These are phyloP conservation scores for Malacoraja senta DNA, from an alignment of 2,797 vertebrate species.

Conservation along the genomic window DNA sequence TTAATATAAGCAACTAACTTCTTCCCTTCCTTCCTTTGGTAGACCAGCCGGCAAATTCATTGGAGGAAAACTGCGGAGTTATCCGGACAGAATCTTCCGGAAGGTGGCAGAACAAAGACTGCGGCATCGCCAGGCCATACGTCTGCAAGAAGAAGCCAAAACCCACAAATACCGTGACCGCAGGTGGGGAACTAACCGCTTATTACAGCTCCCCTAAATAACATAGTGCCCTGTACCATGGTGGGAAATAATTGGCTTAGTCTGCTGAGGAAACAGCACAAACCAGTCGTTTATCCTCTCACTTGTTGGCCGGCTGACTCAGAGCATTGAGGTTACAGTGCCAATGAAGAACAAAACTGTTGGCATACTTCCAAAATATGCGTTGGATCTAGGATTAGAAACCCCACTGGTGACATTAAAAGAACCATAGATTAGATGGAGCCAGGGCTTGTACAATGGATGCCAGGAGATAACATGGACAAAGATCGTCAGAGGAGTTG, in stretches of 20 bases:
- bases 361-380: neutral
- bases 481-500: too few species aligned
- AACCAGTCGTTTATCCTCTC: neutral
- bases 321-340: neutral
- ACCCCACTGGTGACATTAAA: neutral
- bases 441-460: neutral
- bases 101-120: slow-evolving; percentile 88
- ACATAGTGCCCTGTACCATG: too few species aligned
- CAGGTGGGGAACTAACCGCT: slow-evolving; percentile 53
- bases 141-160: slow-evolving; percentile 93
- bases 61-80: slow-evolving; percentile 85
- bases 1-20: neutral
- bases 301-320: neutral
- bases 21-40: slow-evolving; percentile 35
- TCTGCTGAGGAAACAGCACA: neutral
- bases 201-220: neutral
- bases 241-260: neutral
- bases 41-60: slow-evolving; percentile 83
- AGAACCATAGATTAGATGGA: neutral
- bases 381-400: too few species aligned
- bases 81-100: slow-evolving; percentile 83
- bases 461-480: neutral
- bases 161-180: slow-evolving; percentile 68
- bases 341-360: neutral
- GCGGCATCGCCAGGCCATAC: slow-evolving; percentile 80